phyloP scores from a whole-genome alignment of 2,888 invertebrate genomes.

The Limenitis camilla region DNA sequence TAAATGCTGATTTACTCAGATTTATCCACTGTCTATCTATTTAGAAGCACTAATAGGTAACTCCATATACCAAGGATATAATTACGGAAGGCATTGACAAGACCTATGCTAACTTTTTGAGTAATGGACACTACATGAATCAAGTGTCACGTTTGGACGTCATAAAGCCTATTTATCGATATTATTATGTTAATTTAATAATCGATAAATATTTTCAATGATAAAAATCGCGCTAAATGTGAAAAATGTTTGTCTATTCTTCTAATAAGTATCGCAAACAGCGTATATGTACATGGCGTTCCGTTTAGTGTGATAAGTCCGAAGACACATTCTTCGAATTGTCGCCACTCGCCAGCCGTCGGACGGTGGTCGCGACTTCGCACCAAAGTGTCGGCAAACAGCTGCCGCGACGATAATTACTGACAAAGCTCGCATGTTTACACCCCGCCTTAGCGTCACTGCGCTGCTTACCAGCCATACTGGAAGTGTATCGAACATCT shows the following conservation, averaged over 20 bases:
- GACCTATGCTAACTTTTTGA: neutral
- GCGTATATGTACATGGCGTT: slow-evolving; percentile 37
- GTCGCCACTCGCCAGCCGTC: slow-evolving; percentile 52
- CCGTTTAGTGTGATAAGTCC: slow-evolving; percentile 35
- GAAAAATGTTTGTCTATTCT: slow-evolving; percentile 42
- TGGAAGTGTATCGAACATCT: slow-evolving; percentile 26
- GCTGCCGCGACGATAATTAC: slow-evolving; percentile 67
- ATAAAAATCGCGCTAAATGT: slow-evolving; percentile 29
- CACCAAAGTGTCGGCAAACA: slow-evolving; percentile 66
- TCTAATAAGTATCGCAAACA: slow-evolving; percentile 45
- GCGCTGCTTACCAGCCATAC: slow-evolving; percentile 26
- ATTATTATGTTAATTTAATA: slow-evolving; percentile 3
- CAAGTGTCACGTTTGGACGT: neutral
- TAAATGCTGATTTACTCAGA: too few relatives aligned
- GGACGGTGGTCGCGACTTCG: slow-evolving; percentile 72
- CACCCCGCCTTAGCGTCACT: slow-evolving; percentile 48
- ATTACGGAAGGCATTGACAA: neutral
- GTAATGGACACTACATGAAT: neutral
- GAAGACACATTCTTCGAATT: slow-evolving; percentile 59
- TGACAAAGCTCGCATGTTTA: slow-evolving; percentile 63
- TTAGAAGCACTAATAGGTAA: too few relatives aligned
- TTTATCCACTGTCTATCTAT: too few relatives aligned
- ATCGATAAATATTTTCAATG: slow-evolving; percentile 10
- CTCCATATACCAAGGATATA: too few relatives aligned
- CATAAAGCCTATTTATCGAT: neutral